phyloP scores from a whole-genome alignment of 2,113 vertebrate genomes.

The Taxidea taxus region DNA sequence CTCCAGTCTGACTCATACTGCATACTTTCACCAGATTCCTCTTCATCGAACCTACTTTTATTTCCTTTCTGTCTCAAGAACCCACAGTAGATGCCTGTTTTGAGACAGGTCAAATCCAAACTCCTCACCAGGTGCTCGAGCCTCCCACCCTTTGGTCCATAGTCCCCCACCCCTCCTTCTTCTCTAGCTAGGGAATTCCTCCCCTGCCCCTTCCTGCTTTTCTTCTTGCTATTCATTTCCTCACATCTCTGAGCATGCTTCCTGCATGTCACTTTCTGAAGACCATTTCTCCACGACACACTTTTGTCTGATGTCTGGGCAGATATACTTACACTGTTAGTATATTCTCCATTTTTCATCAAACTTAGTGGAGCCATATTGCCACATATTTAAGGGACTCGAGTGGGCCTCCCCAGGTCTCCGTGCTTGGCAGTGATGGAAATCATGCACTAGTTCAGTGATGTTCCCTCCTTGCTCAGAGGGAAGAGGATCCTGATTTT shows the following conservation, averaged over 20 bases:
- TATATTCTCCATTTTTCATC: background rate
- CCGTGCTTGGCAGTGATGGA: background rate
- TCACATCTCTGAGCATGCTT: background rate
- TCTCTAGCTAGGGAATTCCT: background rate
- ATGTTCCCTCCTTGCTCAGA: background rate
- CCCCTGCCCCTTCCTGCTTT: background rate
- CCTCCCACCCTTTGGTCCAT: background rate
- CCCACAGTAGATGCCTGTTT: background rate
- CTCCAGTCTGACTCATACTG: background rate
- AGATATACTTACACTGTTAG: background rate
- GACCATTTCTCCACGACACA: background rate
- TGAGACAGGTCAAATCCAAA: background rate
- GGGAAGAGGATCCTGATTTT: background rate
- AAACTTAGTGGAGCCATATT: background rate
- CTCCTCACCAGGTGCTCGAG: background rate
- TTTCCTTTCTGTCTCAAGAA: background rate
- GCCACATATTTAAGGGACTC: background rate
- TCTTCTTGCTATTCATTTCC: background rate
- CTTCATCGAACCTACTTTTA: background rate
- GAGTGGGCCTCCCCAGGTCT: background rate
- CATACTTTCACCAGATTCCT: background rate
- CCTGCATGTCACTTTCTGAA: background rate
- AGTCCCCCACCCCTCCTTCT: rapidly evolving
- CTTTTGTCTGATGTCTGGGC: background rate
- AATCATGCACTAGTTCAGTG: background rate